Evolutionary conservation across 2,113 vertebrate genomes (phyloP).

Genomic region (Pleuronectes platessa): DNA sequence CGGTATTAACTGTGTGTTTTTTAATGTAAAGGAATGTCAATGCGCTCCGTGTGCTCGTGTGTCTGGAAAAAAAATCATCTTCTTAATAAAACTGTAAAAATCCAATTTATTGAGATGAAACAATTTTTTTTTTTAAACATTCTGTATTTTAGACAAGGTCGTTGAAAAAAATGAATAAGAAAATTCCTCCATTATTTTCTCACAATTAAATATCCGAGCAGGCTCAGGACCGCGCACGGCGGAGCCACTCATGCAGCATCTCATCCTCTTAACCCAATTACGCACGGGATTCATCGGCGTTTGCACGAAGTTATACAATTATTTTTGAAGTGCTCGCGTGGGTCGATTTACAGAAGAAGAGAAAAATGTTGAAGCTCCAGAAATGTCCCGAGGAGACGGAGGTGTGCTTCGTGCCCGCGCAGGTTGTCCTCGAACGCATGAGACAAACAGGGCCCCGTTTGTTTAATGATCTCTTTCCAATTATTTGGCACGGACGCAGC

Average conservation of each 20-base stretch:
- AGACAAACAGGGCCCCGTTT: conserved; percentile 38
- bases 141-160: conserved; percentile 12
- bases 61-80: not conserved
- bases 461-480: conserved; percentile 39
- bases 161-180: not conserved
- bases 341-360: not conserved
- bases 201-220: conserved; percentile 24
- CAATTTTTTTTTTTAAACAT: not conserved
- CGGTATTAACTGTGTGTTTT: not conserved
- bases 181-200: not conserved
- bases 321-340: conserved; percentile 10
- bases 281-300: conserved; percentile 29
- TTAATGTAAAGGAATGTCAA: conserved; percentile 16
- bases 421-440: conserved; percentile 27
- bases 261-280: conserved; percentile 30
- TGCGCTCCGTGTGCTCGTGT: not conserved
- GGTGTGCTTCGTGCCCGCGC: conserved; percentile 16
- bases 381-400: conserved; percentile 21
- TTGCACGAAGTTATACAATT: conserved; percentile 19
- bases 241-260: not conserved
- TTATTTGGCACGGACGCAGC: conserved; percentile 43
- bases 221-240: not conserved
- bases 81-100: conserved; percentile 1
- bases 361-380: conserved; percentile 2
- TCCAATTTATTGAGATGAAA: not conserved